Evolutionary conservation across 2,797 vertebrate genomes (phyloP).

Genomic region (Tangara arthus): DNA sequence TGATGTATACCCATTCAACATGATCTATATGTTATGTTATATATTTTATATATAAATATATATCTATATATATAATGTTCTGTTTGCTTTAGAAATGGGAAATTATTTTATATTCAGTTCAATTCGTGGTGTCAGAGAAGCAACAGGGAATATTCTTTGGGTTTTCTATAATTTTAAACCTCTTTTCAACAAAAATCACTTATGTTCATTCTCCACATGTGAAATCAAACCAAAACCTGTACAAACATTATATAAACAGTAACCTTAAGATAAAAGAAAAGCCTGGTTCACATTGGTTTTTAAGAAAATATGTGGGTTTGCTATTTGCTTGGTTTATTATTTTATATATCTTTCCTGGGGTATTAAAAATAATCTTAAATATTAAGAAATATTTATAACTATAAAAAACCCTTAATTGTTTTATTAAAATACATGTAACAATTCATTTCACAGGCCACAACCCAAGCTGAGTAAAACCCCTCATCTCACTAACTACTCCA

Average conservation of each 20-base stretch:
- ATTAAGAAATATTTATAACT: neutral
- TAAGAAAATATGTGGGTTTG: neutral
- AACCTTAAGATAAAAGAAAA: neutral
- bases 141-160: neutral
- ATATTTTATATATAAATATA: neutral
- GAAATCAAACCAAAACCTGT: neutral
- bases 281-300: neutral
- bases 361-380: neutral
- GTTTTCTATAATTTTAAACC: neutral
- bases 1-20: neutral
- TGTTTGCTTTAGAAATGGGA: neutral
- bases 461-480: neutral
- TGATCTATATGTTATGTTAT: rapidly evolving
- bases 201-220: neutral
- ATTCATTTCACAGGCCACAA: neutral
- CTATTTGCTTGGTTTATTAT: neutral
- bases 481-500: neutral
- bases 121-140: neutral
- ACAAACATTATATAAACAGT: neutral
- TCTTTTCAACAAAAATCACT: neutral
- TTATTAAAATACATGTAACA: neutral
- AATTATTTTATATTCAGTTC: neutral
- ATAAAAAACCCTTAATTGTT: neutral
- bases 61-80: neutral
- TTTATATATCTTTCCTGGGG: neutral